Percentiles rank a stretch among this genome's conserved stretches.
These are phyloP conservation scores for Notolabrus celidotus DNA, from an alignment of 2,797 vertebrate genomes.

Conservation along the genomic window DNA sequence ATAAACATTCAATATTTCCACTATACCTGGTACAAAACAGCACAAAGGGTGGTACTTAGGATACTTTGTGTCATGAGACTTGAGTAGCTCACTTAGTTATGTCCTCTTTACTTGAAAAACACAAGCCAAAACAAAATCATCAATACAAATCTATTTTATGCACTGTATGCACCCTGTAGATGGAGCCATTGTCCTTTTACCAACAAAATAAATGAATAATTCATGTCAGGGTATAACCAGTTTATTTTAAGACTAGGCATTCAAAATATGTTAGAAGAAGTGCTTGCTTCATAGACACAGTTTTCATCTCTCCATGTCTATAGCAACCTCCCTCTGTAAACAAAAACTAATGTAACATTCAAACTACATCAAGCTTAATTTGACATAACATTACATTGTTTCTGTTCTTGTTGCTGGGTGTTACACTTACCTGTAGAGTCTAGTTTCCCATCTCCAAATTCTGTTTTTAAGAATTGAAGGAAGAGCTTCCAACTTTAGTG, in stretches of 20 bases:
- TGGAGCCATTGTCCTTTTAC: conserved; percentile 56
- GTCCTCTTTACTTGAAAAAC: neutral
- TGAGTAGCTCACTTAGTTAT: neutral
- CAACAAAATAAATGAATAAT: neutral
- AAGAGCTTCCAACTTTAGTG: no score
- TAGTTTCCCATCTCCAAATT: no score
- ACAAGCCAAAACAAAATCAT: neutral
- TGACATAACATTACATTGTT: no score
- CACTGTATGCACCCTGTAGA: conserved; percentile 52
- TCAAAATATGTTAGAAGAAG: neutral
- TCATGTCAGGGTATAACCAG: neutral
- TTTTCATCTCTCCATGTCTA: neutral
- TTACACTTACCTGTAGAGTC: no score
- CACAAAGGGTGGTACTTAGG: no score
- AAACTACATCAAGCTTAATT: no score
- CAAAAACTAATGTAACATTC: no score
- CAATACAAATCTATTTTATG: neutral
- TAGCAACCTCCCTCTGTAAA: neutral
- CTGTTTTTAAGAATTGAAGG: no score
- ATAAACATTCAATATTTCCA: no score
- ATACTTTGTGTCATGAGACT: no score
- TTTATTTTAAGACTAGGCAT: neutral
- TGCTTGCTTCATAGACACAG: neutral
- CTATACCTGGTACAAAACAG: no score
- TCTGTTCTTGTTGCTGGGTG: no score